phyloP scores from a whole-genome alignment of 2,797 vertebrate species.

The Ispidina lecontei region DNA sequence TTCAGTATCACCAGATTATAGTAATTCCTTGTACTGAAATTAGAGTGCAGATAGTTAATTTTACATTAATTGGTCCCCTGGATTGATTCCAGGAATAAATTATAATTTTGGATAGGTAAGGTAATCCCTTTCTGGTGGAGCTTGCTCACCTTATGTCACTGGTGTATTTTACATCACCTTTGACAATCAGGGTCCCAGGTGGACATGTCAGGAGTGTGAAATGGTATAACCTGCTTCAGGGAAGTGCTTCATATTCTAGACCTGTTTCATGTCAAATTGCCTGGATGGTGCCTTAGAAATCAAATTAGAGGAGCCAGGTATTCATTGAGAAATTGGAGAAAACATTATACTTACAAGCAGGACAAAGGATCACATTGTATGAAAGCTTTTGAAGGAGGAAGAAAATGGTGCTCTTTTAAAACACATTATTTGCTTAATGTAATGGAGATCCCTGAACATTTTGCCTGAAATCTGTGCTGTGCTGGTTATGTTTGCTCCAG shows the following conservation, averaged over 20 bases:
- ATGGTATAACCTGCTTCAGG: not conserved
- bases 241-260: not conserved
- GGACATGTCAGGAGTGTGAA: not conserved
- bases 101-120: not conserved
- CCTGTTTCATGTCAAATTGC: not conserved
- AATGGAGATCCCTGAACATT: not conserved
- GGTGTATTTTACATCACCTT: not conserved
- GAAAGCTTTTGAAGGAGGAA: not conserved
- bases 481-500: not conserved
- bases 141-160: not conserved
- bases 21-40: not conserved
- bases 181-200: not conserved
- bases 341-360: not conserved
- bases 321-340: conserved; percentile 1
- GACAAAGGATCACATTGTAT: conserved; percentile 48
- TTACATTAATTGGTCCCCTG: not conserved
- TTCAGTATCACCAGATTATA: not conserved
- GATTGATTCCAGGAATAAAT: not conserved
- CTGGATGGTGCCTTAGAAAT: not conserved
- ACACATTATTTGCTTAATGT: conserved; percentile 7
- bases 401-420: not conserved
- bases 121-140: not conserved
- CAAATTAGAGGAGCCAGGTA: not conserved
- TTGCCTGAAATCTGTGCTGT: not conserved
- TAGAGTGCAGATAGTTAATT: not conserved